A percentile compares a stretch with the other conserved stretches of the same genome.
phyloP scores from a whole-genome alignment of 2,113 vertebrate genomes.

The Cheirogaleus medius region DNA sequence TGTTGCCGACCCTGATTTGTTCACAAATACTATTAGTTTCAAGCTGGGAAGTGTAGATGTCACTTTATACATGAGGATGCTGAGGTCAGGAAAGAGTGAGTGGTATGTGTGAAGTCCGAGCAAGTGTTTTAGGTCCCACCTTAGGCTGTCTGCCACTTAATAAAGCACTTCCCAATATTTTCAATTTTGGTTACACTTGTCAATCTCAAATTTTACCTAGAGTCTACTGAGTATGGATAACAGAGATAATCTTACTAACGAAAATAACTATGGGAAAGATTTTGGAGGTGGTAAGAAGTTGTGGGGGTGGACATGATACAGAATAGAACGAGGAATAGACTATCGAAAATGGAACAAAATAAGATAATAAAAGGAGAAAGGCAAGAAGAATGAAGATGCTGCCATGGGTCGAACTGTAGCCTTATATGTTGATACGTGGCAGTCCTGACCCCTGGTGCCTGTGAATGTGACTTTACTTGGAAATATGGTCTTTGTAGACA shows the following conservation, averaged over 20 bases:
- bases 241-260: background rate
- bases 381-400: background rate
- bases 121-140: background rate
- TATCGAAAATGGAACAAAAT: background rate
- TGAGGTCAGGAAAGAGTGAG: background rate
- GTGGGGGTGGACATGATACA: background rate
- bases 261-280: background rate
- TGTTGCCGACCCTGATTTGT: background rate
- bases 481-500: background rate
- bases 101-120: background rate
- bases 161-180: background rate
- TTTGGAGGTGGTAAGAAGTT: background rate
- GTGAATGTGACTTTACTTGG: background rate
- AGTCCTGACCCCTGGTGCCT: background rate
- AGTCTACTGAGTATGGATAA: background rate
- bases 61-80: background rate
- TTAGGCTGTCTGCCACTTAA: background rate
- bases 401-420: background rate
- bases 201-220: background rate
- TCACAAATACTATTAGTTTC: background rate
- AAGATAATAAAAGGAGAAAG: background rate
- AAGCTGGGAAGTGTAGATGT: background rate
- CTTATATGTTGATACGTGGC: background rate
- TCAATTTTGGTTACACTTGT: background rate
- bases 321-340: background rate